These are phyloP conservation scores for Plestiodon gilberti DNA, from an alignment of 2,113 vertebrate species.

Conservation along the genomic window DNA sequence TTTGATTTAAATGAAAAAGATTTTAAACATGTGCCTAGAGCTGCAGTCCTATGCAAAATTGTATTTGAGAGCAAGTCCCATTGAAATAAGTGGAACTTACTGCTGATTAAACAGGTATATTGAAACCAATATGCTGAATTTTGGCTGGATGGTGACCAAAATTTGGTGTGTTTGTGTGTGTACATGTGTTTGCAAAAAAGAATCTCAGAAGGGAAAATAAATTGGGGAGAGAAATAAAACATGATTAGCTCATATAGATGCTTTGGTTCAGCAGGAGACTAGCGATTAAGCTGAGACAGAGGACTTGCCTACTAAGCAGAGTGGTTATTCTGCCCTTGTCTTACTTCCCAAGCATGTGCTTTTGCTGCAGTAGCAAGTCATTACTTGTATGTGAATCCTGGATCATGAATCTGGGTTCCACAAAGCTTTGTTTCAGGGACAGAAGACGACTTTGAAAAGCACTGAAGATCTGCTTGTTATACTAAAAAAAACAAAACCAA, in stretches of 20 bases:
- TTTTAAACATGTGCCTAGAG: not conserved
- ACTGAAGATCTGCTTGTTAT: too few species aligned
- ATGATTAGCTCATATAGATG: not conserved
- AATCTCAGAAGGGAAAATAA: not conserved
- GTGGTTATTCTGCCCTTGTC: not conserved
- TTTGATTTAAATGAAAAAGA: not conserved
- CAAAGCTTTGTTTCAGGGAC: not conserved
- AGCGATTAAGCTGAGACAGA: not conserved
- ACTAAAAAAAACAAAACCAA: too few species aligned
- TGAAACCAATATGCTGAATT: not conserved
- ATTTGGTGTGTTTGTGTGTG: not conserved
- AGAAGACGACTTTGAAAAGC: too few species aligned
- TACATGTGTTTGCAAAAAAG: not conserved
- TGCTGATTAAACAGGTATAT: too few species aligned
- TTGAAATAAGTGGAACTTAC: not conserved
- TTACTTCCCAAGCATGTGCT: not conserved
- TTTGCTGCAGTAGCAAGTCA: too few species aligned
- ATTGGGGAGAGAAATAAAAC: not conserved
- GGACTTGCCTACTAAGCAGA: not conserved
- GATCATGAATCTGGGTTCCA: too few species aligned
- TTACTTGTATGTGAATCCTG: too few species aligned
- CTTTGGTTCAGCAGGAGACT: too few species aligned
- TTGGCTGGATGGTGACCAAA: not conserved
- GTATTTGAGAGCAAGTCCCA: not conserved
- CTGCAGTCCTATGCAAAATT: not conserved